phyloP scores from a whole-genome alignment of 2,888 invertebrate species.

The Entomobrya multifasciata region DNA sequence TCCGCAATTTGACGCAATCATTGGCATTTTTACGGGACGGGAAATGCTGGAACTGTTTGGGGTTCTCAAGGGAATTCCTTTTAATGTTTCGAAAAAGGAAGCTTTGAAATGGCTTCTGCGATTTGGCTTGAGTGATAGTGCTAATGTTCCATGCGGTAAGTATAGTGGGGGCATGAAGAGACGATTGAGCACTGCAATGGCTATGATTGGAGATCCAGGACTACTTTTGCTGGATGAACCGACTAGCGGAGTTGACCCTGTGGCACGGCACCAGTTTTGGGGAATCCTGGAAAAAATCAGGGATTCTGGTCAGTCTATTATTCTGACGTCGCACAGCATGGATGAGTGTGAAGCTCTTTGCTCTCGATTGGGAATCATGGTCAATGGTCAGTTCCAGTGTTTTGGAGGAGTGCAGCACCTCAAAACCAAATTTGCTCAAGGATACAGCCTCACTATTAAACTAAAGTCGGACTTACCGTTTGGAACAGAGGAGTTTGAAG shows the following conservation, averaged over 20 bases:
- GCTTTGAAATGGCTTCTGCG: slow-evolving; percentile 70
- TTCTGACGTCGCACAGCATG: slow-evolving; percentile 90
- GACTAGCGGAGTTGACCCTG: slow-evolving; percentile 83
- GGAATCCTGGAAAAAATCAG: too few relatives aligned
- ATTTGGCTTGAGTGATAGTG: slow-evolving; percentile 74
- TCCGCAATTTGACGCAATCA: slow-evolving; percentile 92
- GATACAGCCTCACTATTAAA: slow-evolving; percentile 70
- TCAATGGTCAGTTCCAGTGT: slow-evolving; percentile 87
- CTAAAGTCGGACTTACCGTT: slow-evolving; percentile 58
- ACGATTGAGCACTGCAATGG: slow-evolving; percentile 89
- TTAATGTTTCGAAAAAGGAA: slow-evolving; percentile 74
- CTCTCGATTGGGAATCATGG: slow-evolving; percentile 89
- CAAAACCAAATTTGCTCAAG: slow-evolving; percentile 86
- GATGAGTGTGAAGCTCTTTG: slow-evolving; percentile 93
- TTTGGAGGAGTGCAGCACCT: slow-evolving; percentile 87
- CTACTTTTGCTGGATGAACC: slow-evolving; percentile 89
- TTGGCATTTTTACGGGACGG: slow-evolving; percentile 88
- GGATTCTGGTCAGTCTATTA: slow-evolving; percentile 84
- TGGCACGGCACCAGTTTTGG: slow-evolving; percentile 86
- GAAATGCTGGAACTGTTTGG: slow-evolving; percentile 89
- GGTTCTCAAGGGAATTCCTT: slow-evolving; percentile 86
- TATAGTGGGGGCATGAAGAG: slow-evolving; percentile 91
- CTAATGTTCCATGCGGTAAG: slow-evolving; percentile 77
- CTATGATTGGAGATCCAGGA: slow-evolving; percentile 86
- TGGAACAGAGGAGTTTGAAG: slow-evolving; percentile 79